A percentile compares a stretch with the other conserved stretches of the same genome.
Conservation (phyloP, 2,113 vertebrate genomes). For the Hemiprocne comata region DNA sequence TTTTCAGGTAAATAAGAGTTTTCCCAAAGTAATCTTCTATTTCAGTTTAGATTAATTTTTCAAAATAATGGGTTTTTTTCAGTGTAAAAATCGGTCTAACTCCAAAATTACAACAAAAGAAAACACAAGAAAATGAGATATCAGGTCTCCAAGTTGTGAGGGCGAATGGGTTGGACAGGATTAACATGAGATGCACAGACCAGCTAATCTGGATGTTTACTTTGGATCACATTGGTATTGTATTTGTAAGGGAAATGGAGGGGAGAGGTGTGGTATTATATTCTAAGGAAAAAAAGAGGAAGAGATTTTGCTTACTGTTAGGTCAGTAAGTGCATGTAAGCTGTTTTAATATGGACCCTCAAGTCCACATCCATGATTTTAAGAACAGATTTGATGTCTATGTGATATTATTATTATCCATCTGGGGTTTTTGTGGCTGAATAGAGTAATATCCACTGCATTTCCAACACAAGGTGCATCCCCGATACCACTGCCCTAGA, state of each 20-base stretch:
- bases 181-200: neutral
- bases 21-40: neutral
- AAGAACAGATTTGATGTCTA: neutral
- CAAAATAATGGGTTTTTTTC: neutral
- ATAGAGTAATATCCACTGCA: neutral
- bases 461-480: accelerated
- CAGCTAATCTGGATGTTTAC: neutral
- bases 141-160: neutral
- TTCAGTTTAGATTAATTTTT: neutral
- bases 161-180: neutral
- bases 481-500: neutral
- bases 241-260: neutral
- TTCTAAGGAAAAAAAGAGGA: neutral
- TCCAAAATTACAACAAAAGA: neutral
- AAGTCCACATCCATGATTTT: neutral
- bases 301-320: neutral
- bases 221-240: neutral
- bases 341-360: neutral
- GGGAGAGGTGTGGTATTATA: neutral
- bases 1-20: neutral
- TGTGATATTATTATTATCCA: neutral
- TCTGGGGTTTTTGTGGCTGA: neutral
- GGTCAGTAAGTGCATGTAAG: neutral
- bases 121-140: neutral
- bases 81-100: neutral